Conservation (phyloP, 2,888 invertebrate species). For the Acanthosepion pharaonis region DNA sequence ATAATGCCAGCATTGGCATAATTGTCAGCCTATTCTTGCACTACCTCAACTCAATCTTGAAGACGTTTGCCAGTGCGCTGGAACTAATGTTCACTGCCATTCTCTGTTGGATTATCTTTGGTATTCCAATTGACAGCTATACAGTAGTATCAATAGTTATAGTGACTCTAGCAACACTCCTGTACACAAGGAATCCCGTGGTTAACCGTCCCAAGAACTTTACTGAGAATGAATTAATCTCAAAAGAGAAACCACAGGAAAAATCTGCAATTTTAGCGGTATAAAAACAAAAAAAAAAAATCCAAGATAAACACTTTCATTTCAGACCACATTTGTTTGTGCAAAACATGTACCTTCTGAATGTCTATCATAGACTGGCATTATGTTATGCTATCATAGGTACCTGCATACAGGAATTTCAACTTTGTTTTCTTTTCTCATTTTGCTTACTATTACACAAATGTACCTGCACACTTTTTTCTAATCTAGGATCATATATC, state of each 20-base stretch:
- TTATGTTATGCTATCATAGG: no score
- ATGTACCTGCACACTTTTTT: no score
- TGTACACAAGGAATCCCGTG: constrained; percentile 93
- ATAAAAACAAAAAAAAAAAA: neutral
- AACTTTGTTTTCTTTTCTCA: no score
- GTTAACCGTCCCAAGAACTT: constrained; percentile 67
- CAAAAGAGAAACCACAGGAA: neutral
- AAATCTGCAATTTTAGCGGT: neutral
- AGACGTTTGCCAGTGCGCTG: constrained; percentile 95
- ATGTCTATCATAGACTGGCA: no score
- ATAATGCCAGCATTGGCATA: constrained; percentile 92
- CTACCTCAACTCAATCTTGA: constrained; percentile 93
- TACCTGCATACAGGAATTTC: no score
- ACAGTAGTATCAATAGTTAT: constrained; percentile 87
- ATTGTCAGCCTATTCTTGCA: constrained; percentile 94
- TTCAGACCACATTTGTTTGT: no score
- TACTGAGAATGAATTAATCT: neutral
- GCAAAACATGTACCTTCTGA: no score
- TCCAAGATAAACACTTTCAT: no score
- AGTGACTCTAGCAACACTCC: constrained; percentile 86
- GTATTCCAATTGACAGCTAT: constrained; percentile 87
- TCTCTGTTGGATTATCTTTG: constrained; percentile 86
- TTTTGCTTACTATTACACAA: no score
- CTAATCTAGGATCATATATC: no score
- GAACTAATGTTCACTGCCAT: constrained; percentile 93